Evolutionary conservation across 2,113 vertebrate genomes (phyloP), one percentile per base, ranked within the genome.

Genomic region (Tinamus guttatus): DNA sequence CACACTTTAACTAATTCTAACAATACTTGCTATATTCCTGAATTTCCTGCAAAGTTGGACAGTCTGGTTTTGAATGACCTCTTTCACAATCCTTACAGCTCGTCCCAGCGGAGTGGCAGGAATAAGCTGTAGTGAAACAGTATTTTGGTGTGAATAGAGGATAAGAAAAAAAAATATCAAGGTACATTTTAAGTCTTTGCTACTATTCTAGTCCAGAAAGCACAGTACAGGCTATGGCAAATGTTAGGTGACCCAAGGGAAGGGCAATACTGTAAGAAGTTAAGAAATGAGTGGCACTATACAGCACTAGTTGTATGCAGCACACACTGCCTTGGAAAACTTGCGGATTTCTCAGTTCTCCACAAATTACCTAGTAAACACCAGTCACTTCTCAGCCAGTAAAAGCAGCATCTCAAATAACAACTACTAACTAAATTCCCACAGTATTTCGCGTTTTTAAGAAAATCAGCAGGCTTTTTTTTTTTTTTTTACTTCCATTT

Each of bases 401-500:
- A 68, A 58, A 62, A 89, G 45, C 9, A 40, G 7, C 8, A 49
- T 43, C 34, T 67, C 71, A 47, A 43, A 67, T 87, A 62, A 1
- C 27, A 45, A 74, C 32, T 5, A 13, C 30, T 13, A 25, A 74
- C 8, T 5, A 71, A 43, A 32, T 25, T 70, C 36, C 73, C 75
- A 38, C 11, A 34, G 13, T 1, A 25, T 63, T 38, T 63, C 22
- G 25, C 56, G 10, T 64, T 74, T 22, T 4, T 51, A 73, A 89
- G 83, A 1, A 80, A 94, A 77, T 20, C 67, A 36, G 81, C 30
- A 63, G 40, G 58, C 15, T 38, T 51, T 16, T 43, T 43, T 81
- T 85, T 87, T 22, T 79, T 32, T 64, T 41, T 79, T 81, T 59
- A 32, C 18, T 34, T 24, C 7, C 1, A 59, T 97, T 97, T 97